Base-by-base conservation (phyloP, 2,888 invertebrate genomes). In the Helobdella robusta region DNA sequence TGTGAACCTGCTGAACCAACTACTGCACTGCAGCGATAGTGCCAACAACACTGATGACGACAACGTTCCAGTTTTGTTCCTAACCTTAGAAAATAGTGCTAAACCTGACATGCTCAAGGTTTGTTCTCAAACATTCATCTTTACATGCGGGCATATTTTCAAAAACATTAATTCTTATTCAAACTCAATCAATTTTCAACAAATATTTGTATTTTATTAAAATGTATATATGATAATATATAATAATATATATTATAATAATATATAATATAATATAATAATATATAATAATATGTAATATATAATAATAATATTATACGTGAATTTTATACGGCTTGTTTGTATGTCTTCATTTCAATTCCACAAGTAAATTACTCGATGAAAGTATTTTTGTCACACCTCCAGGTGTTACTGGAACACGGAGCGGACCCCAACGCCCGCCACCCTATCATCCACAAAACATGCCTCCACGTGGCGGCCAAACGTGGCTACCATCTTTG, bases 91-190 rank as follows among this genome's bases (percentile, higher is more conserved):
- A 54, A 25, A 25, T 4, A 54, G 54, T 25, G 54, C 30, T 15
- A 54, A 54, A 25, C 54, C 54, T n/a, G 54, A 54, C 30, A 30
- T 54, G 8, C 32, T 54, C 18, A 54, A 54, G 54, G 54, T 54
- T 54, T 15, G 11, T n/a, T n/a, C n/a, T n/a, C n/a, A n/a, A n/a
- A n/a, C n/a, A n/a, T n/a, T n/a, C n/a, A n/a, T n/a, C n/a, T n/a
- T n/a, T n/a, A n/a, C n/a, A n/a, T n/a, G n/a, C n/a, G n/a, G n/a
- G n/a, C n/a, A n/a, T n/a, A n/a, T n/a, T n/a, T n/a, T n/a, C n/a
- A n/a, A n/a, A n/a, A n/a, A n/a, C n/a, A n/a, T n/a, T n/a, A n/a
- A n/a, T n/a, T n/a, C n/a, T n/a, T n/a, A n/a, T n/a, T n/a, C n/a
- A n/a, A n/a, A n/a, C n/a, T n/a, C n/a, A n/a, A n/a, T n/a, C n/a